Conservation (phyloP, 2,888 invertebrate genomes). For the Ochropleura leucogaster region DNA sequence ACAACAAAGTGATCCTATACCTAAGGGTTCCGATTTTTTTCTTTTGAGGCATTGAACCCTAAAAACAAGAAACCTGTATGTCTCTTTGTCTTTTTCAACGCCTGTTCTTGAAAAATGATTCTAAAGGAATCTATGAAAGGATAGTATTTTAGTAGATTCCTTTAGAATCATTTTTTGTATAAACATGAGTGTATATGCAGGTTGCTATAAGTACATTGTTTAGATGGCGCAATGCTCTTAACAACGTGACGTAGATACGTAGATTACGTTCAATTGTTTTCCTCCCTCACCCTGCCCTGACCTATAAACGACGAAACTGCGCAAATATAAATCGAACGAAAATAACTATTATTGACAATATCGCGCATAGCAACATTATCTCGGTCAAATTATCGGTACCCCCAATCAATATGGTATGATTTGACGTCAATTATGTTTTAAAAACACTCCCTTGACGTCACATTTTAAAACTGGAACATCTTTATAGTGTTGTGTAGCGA, state of each 20-base stretch:
- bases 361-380: conserved; percentile 53
- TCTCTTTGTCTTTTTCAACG: too few species aligned
- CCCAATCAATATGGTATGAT: conserved; percentile 53
- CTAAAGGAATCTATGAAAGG: too few species aligned
- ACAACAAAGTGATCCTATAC: too few species aligned
- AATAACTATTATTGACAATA: conserved; percentile 19
- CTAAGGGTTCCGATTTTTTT: too few species aligned
- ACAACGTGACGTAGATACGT: neutral
- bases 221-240: neutral
- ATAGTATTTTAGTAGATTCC: too few species aligned
- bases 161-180: too few species aligned
- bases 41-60: too few species aligned
- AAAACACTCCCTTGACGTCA: conserved; percentile 69
- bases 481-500: conserved; percentile 44
- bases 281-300: conserved; percentile 31
- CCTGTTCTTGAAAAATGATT: too few species aligned
- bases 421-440: conserved; percentile 66
- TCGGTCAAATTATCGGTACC: conserved; percentile 51
- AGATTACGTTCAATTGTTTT: neutral
- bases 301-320: conserved; percentile 47
- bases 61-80: too few species aligned
- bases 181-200: too few species aligned
- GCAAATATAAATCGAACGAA: conserved; percentile 31
- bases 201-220: too few species aligned
- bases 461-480: conserved; percentile 32